Percentiles rank a stretch among this genome's conserved stretches.
These are phyloP conservation scores for Odontomachus brunneus DNA, from an alignment of 1,140 invertebrate genomes.

Conservation along the genomic window DNA sequence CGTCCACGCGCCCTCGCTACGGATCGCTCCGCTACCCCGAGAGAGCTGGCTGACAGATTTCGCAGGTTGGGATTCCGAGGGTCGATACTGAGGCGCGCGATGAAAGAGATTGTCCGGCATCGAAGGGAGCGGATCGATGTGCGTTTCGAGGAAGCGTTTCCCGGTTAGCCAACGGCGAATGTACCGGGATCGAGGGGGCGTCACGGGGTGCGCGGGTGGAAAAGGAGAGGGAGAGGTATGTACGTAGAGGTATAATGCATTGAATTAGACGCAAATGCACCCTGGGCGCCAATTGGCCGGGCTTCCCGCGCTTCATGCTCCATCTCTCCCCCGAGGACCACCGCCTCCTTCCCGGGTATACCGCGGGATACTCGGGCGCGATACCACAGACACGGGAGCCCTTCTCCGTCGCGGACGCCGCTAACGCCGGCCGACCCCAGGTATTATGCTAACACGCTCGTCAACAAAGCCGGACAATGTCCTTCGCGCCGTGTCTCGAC, in stretches of 20 bases:
- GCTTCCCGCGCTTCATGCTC: slow-evolving; percentile 81
- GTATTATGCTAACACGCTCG: slow-evolving; percentile 67
- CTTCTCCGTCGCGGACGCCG: slow-evolving; percentile 13
- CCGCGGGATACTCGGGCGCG: slow-evolving; percentile 57
- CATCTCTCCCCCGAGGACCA: slow-evolving; percentile 78
- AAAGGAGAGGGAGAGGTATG: slow-evolving; percentile 68
- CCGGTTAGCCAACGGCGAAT: slow-evolving; percentile 35
- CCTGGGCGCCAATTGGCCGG: slow-evolving; percentile 82
- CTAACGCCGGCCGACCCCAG: slow-evolving; percentile 23
- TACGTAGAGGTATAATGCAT: slow-evolving; percentile 79
- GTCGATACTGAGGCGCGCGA: slow-evolving; percentile 3
- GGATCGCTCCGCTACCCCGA: background rate
- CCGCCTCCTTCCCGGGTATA: slow-evolving; percentile 72
- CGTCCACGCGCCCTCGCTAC: background rate
- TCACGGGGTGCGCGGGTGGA: slow-evolving; percentile 43
- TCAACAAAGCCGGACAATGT: slow-evolving; percentile 49
- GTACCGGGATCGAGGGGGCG: slow-evolving; percentile 44
- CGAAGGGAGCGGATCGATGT: slow-evolving; percentile 40
- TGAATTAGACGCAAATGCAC: slow-evolving; percentile 84
- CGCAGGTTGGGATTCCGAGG: slow-evolving; percentile 13
- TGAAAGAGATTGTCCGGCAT: slow-evolving; percentile 13
- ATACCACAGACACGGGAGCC: slow-evolving; percentile 45
- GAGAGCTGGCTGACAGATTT: slow-evolving; percentile 27
- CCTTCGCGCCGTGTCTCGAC: background rate
- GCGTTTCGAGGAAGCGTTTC: slow-evolving; percentile 51